Evolutionary conservation across 2,113 vertebrate species (phyloP), one percentile per base, ranked within the genome.

Genomic region (Salvator merianae): DNA sequence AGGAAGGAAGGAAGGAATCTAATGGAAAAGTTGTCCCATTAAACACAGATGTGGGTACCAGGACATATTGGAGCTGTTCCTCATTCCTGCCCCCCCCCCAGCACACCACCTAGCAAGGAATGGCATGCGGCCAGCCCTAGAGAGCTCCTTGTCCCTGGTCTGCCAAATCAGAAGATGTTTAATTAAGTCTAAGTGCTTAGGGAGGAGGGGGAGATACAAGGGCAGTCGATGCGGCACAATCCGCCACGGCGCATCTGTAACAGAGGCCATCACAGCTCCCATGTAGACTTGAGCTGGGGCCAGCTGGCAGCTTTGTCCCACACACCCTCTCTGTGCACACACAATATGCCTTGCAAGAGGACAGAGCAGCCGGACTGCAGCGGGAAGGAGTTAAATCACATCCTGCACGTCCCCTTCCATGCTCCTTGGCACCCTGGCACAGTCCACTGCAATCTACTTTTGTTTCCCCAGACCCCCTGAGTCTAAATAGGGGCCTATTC

Each of bases 241-340:
- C 73, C 66, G 30, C 73, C 50, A 16, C 53, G 30, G 53, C 71
- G 66, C 65, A n/a, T 82, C 70, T 85, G 32, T 74, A 66, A 32
- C 28, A 7, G 69, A 65, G 59, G 55, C 71, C 84, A 38, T 28
- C 18, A n/a, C 0, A 30, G 87, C 83, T 66, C 5, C 18, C 0
- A 63, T 10, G 6, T 83, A 70, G 20, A 4, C 16, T 18, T 2
- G 74, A 80, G 68, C 38, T 24, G 0, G 16, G 43, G 0, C 18
- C 3, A 4, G 22, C 84, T 66, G 89, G 87, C 88, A 78, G 38
- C 32, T 59, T n/a, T 30, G 30, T 32, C 66, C 43, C 38, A 14
- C n/a, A 9, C 59, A 4, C 66, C 0, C 0, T 7, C 74, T 2
- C 0, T 0, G 40, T 87, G 86, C 84, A 47, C 0, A 36, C 24